Conservation (phyloP, 2,113 vertebrate genomes). For the Vulpes vulpes region DNA sequence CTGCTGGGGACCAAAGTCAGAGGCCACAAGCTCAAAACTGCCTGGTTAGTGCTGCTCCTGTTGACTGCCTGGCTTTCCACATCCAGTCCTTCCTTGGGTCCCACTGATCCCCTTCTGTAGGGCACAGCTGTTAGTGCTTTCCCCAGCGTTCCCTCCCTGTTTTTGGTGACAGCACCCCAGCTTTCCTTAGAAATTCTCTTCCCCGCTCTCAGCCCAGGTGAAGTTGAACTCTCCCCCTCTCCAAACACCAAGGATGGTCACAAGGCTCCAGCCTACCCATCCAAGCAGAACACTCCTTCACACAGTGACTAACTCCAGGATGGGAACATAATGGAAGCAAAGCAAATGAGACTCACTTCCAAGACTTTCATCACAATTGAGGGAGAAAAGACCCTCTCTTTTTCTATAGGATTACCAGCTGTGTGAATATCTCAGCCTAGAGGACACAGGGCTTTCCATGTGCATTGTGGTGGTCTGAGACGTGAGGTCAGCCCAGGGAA, state of each 20-base stretch:
- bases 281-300: neutral
- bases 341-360: neutral
- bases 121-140: neutral
- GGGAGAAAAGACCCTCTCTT: neutral
- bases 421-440: neutral
- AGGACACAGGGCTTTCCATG: accelerated
- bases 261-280: neutral
- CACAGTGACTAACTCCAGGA: neutral
- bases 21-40: neutral
- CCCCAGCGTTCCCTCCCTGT: no score
- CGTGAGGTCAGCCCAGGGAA: neutral
- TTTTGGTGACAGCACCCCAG: neutral
- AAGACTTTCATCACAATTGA: neutral
- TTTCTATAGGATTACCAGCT: neutral
- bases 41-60: accelerated
- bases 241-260: no score
- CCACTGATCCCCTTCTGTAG: neutral
- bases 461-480: neutral
- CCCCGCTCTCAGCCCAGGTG: neutral
- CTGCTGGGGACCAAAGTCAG: neutral
- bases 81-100: neutral
- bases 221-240: neutral
- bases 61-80: neutral
- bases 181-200: neutral
- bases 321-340: neutral